Percentiles rank a stretch among this genome's conserved stretches.
Evolutionary conservation across 1,140 invertebrate genomes (phyloP).

Genomic region (Druon quercuslanigerum): DNA sequence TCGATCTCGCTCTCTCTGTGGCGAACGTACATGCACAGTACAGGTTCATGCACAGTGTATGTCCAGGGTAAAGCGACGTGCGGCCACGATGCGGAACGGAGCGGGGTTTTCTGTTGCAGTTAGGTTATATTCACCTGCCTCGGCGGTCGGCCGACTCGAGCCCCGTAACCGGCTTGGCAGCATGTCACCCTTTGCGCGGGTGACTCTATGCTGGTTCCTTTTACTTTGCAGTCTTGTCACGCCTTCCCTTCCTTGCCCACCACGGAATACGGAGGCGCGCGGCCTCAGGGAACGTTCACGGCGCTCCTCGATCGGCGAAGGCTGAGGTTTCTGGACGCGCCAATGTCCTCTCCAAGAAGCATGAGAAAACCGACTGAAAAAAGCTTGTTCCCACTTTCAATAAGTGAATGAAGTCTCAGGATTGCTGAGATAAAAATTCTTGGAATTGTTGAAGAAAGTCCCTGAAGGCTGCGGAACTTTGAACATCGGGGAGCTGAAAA

Average conservation of each 20-base stretch:
- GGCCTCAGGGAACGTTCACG: constrained; percentile 23
- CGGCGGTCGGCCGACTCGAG: constrained; percentile 50
- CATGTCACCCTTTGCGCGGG: constrained; percentile 74
- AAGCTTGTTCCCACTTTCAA: background rate
- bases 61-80: constrained; percentile 36
- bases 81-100: constrained; percentile 46
- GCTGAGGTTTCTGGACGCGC: constrained; percentile 30
- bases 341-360: constrained; percentile 40
- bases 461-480: no score
- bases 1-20: constrained; percentile 34
- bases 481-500: no score
- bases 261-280: constrained; percentile 56
- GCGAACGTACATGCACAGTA: constrained; percentile 33
- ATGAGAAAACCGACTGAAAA: constrained; percentile 15
- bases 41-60: constrained; percentile 13
- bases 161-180: constrained; percentile 71
- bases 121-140: constrained; percentile 70
- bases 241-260: constrained; percentile 65
- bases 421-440: no score
- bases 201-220: constrained; percentile 70
- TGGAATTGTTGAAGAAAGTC: no score
- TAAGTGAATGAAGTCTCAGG: background rate
- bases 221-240: constrained; percentile 72
- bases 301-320: constrained; percentile 43
- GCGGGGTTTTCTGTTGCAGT: constrained; percentile 59